Evolutionary conservation across 2,797 vertebrate species (phyloP).

Genomic region (Centroberyx gerrardi): DNA sequence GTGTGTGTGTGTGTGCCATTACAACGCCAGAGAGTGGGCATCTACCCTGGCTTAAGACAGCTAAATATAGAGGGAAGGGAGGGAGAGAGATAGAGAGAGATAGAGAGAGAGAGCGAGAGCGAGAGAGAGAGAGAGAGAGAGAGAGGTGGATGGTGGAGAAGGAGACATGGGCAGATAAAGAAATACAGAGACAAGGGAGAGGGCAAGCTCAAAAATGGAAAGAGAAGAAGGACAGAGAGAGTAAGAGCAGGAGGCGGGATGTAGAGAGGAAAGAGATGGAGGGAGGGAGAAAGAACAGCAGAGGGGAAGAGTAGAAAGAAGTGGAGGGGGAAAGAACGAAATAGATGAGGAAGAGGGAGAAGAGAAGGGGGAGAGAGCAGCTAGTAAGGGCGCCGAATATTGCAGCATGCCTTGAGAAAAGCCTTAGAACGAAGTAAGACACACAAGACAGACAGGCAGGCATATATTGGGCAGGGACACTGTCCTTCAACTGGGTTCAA

Average conservation of each 20-base stretch:
- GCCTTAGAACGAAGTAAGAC: background rate
- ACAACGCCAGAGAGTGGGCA: background rate
- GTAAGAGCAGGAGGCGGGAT: conserved; percentile 3
- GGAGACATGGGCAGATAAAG: background rate
- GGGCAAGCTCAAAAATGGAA: background rate
- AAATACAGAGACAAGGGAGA: background rate
- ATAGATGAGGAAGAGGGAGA: no score
- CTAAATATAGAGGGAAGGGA: no score
- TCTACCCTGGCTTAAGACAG: no score
- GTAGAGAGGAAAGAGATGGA: background rate
- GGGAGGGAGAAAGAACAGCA: no score
- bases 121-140: no score
- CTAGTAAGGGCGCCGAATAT: background rate
- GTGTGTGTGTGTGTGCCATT: background rate
- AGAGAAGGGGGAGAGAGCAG: no score
- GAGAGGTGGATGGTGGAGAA: background rate
- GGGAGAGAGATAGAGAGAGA: no score
- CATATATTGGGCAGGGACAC: no score
- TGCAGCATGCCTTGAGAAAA: background rate
- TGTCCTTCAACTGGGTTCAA: no score
- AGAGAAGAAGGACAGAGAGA: conserved; percentile 15
- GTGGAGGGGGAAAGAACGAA: no score
- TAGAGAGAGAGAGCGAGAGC: no score
- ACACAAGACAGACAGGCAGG: background rate
- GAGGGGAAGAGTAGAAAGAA: no score